A percentile compares a stretch with the other conserved stretches of the same genome.
These are phyloP conservation scores for Myripristis jacobus DNA, from an alignment of 2,797 vertebrate species.

Conservation along the genomic window DNA sequence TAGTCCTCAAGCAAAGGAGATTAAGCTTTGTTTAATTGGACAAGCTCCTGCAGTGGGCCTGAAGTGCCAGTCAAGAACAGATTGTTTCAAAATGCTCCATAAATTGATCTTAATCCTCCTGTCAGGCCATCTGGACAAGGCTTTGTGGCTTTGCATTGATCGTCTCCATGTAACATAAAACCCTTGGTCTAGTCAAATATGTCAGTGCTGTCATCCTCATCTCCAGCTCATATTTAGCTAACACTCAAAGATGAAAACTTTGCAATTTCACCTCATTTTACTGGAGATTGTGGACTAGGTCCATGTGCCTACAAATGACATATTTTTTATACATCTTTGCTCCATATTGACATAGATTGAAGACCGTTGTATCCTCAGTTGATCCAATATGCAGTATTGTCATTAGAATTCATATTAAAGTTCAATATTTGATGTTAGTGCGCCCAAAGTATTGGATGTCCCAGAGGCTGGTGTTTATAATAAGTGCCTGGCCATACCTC, in stretches of 20 bases:
- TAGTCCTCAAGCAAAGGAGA: slow-evolving; percentile 45
- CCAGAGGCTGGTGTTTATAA: too few species aligned
- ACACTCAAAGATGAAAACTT: neutral
- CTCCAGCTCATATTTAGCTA: neutral
- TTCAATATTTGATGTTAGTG: too few species aligned
- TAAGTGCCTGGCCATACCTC: neutral
- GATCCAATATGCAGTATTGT: too few species aligned
- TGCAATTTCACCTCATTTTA: neutral
- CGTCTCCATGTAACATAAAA: slow-evolving; percentile 48
- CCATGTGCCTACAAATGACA: too few species aligned
- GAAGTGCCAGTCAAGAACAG: slow-evolving; percentile 54
- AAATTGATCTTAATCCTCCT: slow-evolving; percentile 72
- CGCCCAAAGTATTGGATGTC: neutral
- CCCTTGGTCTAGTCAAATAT: slow-evolving; percentile 22
- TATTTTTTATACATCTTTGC: too few species aligned
- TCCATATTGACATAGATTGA: too few species aligned
- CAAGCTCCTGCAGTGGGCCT: slow-evolving; percentile 30
- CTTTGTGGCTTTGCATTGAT: slow-evolving; percentile 60
- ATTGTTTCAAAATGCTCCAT: slow-evolving; percentile 64
- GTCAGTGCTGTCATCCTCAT: neutral
- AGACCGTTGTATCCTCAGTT: neutral
- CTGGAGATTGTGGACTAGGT: neutral
- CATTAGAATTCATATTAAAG: too few species aligned
- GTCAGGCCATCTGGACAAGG: slow-evolving; percentile 69
- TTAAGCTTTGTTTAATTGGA: slow-evolving; percentile 54